Percentiles rank a stretch among this genome's conserved stretches.
These are phyloP conservation scores for Neolamprologus brichardi DNA, from an alignment of 2,113 vertebrate species.

Conservation along the genomic window DNA sequence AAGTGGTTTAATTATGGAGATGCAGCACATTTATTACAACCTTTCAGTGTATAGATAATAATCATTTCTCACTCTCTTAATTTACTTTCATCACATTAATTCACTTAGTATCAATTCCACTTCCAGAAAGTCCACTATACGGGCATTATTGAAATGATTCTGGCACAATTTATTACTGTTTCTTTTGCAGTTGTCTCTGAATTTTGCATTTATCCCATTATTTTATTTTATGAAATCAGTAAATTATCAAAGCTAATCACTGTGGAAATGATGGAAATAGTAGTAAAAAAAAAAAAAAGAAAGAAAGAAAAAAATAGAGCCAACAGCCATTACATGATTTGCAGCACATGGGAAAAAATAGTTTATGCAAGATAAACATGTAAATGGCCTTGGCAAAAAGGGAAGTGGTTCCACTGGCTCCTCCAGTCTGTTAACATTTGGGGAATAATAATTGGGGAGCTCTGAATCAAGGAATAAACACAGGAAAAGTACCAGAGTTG, in stretches of 20 bases:
- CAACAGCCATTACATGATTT: background rate
- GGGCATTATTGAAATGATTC: background rate
- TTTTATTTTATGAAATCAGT: background rate
- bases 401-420: background rate
- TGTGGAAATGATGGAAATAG: background rate
- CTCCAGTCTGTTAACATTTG: background rate
- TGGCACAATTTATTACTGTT: background rate
- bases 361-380: background rate
- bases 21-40: background rate
- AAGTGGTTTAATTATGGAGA: background rate
- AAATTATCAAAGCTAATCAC: background rate
- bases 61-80: background rate
- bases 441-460: background rate
- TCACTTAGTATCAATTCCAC: background rate
- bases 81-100: background rate
- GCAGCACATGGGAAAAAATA: background rate
- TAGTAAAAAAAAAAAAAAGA: background rate
- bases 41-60: background rate
- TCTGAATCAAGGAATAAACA: background rate
- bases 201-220: background rate
- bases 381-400: background rate
- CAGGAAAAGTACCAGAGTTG: background rate
- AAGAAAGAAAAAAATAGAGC: fast-evolving
- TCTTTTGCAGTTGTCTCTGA: background rate
- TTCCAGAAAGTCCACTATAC: background rate